Percentiles rank a stretch among this genome's conserved stretches.
These are phyloP conservation scores for Hiodon alosoides DNA, from an alignment of 2,113 vertebrate species.

Conservation along the genomic window DNA sequence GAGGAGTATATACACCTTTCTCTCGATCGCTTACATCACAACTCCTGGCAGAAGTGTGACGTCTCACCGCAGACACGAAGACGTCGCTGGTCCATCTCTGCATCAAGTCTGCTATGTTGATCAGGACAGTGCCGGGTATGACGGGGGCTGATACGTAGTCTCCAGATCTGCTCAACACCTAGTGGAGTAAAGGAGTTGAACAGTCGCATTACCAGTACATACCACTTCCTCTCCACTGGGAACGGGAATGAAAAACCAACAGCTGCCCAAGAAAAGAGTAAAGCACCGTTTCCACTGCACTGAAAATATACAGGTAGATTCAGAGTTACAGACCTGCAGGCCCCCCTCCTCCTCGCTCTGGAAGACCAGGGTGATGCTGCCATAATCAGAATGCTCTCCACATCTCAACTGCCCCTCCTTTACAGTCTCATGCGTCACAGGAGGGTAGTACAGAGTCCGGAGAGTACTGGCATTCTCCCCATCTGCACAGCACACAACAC, in stretches of 20 bases:
- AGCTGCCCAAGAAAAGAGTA: not conserved
- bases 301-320: not conserved
- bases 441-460: conserved; percentile 59
- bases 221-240: not conserved
- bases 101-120: conserved; percentile 68
- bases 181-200: not conserved
- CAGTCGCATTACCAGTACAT: not conserved
- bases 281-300: not conserved
- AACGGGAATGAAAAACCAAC: not conserved
- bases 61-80: conserved; percentile 60
- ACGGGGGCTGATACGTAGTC: conserved; percentile 48
- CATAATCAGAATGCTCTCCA: conserved; percentile 67
- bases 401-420: conserved; percentile 61
- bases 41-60: not conserved
- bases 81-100: conserved; percentile 65
- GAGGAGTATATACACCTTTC: not conserved
- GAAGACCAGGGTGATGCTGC: conserved; percentile 64
- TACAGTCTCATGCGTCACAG: conserved; percentile 33
- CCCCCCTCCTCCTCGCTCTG: conserved; percentile 45
- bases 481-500: conserved; percentile 32
- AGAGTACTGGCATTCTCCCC: conserved; percentile 46
- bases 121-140: conserved; percentile 54
- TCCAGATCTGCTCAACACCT: conserved; percentile 54
- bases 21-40: not conserved
- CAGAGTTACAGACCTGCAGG: conserved; percentile 51